Conservation (phyloP, 2,113 vertebrate genomes). For the Leptobrachium ailaonicum region DNA sequence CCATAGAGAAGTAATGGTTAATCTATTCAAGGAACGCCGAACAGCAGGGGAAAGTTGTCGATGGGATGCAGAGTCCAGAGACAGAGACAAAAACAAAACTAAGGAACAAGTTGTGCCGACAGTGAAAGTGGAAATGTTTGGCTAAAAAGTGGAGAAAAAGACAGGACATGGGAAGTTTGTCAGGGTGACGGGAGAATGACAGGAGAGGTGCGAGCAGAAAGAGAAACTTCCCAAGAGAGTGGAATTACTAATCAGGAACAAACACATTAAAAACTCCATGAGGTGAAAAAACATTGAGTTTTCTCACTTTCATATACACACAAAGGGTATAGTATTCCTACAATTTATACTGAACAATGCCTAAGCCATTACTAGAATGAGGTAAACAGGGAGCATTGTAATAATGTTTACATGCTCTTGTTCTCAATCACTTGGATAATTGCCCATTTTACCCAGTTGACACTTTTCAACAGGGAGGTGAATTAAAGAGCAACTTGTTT, state of each 20-base stretch:
- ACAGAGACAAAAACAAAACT: conserved; percentile 20
- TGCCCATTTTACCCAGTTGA: no score
- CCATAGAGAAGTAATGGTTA: no score
- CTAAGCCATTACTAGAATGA: neutral
- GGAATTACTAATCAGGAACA: conserved; percentile 31
- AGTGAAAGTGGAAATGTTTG: neutral
- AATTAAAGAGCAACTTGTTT: no score
- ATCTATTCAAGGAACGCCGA: no score
- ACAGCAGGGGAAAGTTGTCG: no score
- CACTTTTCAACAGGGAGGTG: no score
- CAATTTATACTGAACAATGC: neutral
- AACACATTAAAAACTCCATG: neutral
- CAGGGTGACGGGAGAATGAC: neutral
- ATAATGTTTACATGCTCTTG: conserved; percentile 25
- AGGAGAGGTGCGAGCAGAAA: conserved; percentile 16
- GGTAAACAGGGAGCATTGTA: conserved; percentile 1
- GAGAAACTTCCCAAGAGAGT: conserved; percentile 24
- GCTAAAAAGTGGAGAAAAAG: neutral
- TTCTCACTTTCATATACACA: neutral
- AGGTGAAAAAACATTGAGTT: neutral
- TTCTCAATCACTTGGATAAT: neutral
- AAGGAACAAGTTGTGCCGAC: conserved; percentile 35
- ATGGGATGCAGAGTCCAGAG: neutral
- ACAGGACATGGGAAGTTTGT: neutral
- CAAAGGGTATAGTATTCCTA: conserved; percentile 1